phyloP scores from a whole-genome alignment of 2,888 invertebrate genomes.

The Merodon equestris region DNA sequence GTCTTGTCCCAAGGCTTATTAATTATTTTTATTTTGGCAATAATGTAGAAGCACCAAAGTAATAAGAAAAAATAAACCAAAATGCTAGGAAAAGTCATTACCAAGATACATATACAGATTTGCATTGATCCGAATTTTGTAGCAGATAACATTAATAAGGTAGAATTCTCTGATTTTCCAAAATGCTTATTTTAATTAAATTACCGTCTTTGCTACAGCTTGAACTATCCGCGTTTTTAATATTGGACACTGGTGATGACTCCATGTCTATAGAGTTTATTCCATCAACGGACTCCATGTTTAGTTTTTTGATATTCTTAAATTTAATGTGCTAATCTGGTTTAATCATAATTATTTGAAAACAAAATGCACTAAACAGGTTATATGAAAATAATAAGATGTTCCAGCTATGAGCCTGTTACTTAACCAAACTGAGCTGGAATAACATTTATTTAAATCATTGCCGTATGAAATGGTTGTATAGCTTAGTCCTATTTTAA shows the following conservation, averaged over 20 bases:
- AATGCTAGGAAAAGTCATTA: too few species aligned
- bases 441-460: constrained; percentile 42
- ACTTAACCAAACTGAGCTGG: constrained; percentile 65
- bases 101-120: too few species aligned
- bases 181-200: constrained; percentile 49
- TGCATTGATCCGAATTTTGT: constrained; percentile 4
- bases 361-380: constrained; percentile 30
- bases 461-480: constrained; percentile 42
- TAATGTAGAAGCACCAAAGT: too few species aligned
- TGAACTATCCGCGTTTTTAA: constrained; percentile 81
- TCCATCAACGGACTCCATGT: constrained; percentile 91
- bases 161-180: constrained; percentile 9
- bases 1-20: too few species aligned
- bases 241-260: constrained; percentile 82
- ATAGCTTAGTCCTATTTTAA: constrained; percentile 58
- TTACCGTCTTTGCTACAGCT: constrained; percentile 73
- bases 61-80: constrained; percentile 1
- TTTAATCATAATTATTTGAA: constrained; percentile 41
- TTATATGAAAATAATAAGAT: constrained; percentile 30
- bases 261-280: constrained; percentile 90
- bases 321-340: background rate
- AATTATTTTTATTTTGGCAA: too few species aligned
- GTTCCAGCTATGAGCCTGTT: constrained; percentile 45
- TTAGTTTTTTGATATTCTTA: constrained; percentile 66
- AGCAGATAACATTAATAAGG: background rate